These are phyloP conservation scores for Bufo bufo DNA, from an alignment of 2,113 vertebrate species.

Conservation along the genomic window DNA sequence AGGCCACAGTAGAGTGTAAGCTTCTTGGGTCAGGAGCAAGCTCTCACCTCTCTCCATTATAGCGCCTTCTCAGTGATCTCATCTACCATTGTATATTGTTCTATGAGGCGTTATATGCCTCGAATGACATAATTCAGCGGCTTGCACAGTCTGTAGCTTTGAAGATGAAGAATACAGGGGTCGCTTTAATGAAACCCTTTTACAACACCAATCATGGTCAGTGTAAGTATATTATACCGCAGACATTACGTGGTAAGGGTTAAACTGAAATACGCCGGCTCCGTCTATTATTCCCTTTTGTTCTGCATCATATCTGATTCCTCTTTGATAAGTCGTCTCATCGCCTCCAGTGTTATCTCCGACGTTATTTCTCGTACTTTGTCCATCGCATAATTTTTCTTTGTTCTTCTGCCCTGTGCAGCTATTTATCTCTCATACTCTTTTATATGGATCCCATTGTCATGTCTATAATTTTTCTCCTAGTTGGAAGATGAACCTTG, in stretches of 20 bases:
- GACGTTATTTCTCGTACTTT: neutral
- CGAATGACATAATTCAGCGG: slow-evolving; percentile 3
- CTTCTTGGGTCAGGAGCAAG: slow-evolving; percentile 1
- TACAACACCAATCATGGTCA: slow-evolving; percentile 10
- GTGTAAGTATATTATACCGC: slow-evolving; percentile 14
- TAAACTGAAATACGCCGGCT: neutral
- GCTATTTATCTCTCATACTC: neutral
- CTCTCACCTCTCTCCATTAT: slow-evolving; percentile 1
- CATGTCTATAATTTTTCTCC: neutral
- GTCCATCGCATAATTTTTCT: neutral
- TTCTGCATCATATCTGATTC: neutral
- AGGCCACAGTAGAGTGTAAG: slow-evolving; percentile 3
- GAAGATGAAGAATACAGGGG: slow-evolving; percentile 24
- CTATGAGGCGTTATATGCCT: slow-evolving; percentile 24
- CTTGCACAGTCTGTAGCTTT: neutral
- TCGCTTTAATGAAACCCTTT: slow-evolving; percentile 6
- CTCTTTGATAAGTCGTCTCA: slow-evolving; percentile 7
- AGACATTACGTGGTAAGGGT: slow-evolving; percentile 5
- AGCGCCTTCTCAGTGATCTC: slow-evolving; percentile 6
- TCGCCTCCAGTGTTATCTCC: slow-evolving; percentile 2
- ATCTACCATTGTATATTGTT: slow-evolving; percentile 6
- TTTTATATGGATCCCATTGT: neutral
- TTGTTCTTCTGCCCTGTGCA: neutral
- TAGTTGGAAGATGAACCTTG: neutral
- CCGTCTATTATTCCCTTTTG: slow-evolving; percentile 2